phyloP scores from a whole-genome alignment of 2,113 vertebrate species.

The Phaethon lepturus region DNA sequence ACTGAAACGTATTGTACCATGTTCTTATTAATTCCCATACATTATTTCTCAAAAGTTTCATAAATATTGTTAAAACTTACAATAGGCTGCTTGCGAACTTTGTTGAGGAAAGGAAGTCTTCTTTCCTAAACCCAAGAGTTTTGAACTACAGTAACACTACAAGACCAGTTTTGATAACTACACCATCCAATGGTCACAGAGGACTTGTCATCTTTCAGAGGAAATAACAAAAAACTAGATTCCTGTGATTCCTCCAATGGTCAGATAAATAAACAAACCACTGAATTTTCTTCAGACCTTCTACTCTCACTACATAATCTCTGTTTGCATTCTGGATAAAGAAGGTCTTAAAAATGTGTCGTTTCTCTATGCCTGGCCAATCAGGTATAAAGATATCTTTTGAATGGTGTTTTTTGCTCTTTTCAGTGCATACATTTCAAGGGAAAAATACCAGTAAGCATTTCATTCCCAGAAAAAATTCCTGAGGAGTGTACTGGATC shows the following conservation, averaged over 20 bases:
- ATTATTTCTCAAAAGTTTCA: neutral
- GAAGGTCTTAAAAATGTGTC: neutral
- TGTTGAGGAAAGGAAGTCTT: rapidly evolving
- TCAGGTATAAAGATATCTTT: neutral
- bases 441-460: neutral
- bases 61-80: neutral
- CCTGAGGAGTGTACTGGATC: neutral
- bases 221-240: neutral
- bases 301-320: neutral
- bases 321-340: neutral
- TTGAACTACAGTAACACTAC: neutral
- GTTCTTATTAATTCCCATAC: neutral
- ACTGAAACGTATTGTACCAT: neutral
- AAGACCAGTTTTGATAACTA: neutral
- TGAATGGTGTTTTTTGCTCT: neutral
- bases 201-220: neutral
- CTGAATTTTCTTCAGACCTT: neutral
- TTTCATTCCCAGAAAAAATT: neutral
- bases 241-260: neutral
- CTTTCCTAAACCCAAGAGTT: neutral
- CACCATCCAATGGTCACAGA: neutral
- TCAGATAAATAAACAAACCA: neutral
- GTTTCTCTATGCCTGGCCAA: neutral
- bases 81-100: neutral
- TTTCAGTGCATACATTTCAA: neutral